Evolutionary conservation across 2,888 invertebrate species (phyloP).

Genomic region (Cistogaster globosa): DNA sequence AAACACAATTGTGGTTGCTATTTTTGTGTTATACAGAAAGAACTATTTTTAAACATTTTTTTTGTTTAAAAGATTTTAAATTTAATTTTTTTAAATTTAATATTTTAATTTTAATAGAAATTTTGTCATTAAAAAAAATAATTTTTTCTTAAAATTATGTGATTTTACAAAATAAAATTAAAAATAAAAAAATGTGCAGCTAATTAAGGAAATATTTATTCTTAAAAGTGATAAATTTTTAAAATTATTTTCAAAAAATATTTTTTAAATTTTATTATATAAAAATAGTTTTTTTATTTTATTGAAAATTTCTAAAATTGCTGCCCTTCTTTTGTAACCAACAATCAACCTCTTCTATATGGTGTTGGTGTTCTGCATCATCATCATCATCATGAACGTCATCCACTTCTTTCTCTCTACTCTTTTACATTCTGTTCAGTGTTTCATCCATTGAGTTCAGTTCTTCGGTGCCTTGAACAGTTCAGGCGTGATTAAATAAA

Average conservation of each 20-base stretch:
- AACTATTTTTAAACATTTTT: slow-evolving; percentile 24
- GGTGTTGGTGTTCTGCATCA: neutral
- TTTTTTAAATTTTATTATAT: slow-evolving; percentile 30
- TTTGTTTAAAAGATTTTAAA: slow-evolving; percentile 40
- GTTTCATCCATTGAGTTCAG: slow-evolving; percentile 44
- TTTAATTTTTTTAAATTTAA: neutral
- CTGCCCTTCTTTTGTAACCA: slow-evolving; percentile 1
- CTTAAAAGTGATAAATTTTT: no score
- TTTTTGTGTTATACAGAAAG: slow-evolving; percentile 59
- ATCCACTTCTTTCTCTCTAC: neutral
- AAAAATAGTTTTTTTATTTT: neutral
- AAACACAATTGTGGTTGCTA: slow-evolving; percentile 52
- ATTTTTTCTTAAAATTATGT: no score
- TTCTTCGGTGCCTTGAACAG: slow-evolving; percentile 66
- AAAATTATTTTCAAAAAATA: neutral
- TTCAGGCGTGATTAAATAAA: slow-evolving; percentile 71
- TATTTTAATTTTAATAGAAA: slow-evolving; percentile 15
- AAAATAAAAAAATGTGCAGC: no score
- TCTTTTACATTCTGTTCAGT: slow-evolving; percentile 15
- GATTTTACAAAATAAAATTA: no score
- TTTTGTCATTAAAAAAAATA: no score
- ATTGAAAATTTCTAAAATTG: no score
- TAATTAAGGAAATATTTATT: no score
- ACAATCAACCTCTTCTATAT: slow-evolving; percentile 14
- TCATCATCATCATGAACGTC: slow-evolving; percentile 15